phyloP scores from a whole-genome alignment of 64 coral and sea anemone species.

The Stichodactyla mertensii region DNA sequence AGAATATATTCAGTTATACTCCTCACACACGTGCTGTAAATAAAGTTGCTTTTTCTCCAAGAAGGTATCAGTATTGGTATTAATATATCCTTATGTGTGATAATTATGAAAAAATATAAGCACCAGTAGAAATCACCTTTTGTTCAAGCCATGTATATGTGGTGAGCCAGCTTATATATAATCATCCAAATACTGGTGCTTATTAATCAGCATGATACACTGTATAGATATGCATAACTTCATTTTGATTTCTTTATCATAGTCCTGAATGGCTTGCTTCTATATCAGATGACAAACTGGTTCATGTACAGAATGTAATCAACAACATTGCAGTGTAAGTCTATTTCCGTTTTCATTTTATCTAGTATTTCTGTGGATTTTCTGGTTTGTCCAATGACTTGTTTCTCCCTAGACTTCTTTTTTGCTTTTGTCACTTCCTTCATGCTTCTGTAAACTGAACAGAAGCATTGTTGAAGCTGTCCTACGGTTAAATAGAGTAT shows the following conservation, averaged over 20 bases:
- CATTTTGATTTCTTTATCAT: background rate
- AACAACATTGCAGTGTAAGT: constrained; percentile 83
- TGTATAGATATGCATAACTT: background rate
- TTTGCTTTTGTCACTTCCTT: no score
- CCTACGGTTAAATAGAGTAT: background rate
- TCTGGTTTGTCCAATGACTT: background rate
- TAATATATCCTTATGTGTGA: background rate
- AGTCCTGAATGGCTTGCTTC: constrained; percentile 98
- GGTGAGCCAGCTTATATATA: no score
- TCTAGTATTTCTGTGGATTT: background rate
- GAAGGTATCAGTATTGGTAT: constrained; percentile 47
- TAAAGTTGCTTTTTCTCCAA: constrained; percentile 86
- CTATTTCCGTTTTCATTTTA: background rate
- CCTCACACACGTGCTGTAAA: constrained; percentile 84
- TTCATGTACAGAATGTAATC: constrained; percentile 81
- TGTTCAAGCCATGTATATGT: no score
- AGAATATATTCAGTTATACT: constrained; percentile 59
- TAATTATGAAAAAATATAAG: no score
- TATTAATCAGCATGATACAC: no score
- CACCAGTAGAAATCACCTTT: no score
- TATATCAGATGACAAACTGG: constrained; percentile 82
- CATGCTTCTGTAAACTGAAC: no score
- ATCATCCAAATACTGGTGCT: no score
- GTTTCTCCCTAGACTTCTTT: no score
- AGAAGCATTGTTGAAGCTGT: no score